These are phyloP conservation scores for Platygyra sinensis DNA, from an alignment of 64 coral and sea anemone species.

Conservation along the genomic window DNA sequence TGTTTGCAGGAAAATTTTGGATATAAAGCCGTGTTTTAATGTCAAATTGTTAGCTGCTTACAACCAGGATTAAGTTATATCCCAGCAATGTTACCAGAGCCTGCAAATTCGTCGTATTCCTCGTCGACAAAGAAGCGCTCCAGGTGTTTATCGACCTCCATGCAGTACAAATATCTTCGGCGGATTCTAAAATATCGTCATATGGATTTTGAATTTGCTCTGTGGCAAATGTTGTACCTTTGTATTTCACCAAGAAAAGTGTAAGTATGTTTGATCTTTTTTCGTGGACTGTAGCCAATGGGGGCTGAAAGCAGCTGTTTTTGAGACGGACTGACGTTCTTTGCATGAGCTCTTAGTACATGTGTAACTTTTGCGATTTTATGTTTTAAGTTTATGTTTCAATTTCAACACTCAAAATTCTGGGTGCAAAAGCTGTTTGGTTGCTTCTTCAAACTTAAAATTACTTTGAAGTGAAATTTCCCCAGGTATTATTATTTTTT, in stretches of 20 bases:
- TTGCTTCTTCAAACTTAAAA: no score
- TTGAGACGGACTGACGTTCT: background rate
- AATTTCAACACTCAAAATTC: no score
- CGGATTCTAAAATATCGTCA: slow-evolving; percentile 93
- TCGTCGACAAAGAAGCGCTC: slow-evolving; percentile 68
- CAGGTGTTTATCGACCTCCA: slow-evolving; percentile 81
- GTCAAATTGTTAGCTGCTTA: background rate
- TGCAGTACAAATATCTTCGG: slow-evolving; percentile 90
- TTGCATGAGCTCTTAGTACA: background rate
- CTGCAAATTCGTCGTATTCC: slow-evolving; percentile 67
- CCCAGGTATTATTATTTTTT: no score
- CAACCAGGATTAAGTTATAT: background rate
- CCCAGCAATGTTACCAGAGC: slow-evolving; percentile 68
- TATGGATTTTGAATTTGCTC: slow-evolving; percentile 99
- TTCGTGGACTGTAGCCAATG: background rate
- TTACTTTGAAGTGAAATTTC: no score
- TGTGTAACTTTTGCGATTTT: no score
- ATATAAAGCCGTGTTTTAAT: background rate
- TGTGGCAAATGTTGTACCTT: slow-evolving; percentile 99
- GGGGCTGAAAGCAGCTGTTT: background rate
- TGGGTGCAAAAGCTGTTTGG: no score
- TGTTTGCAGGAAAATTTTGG: background rate
- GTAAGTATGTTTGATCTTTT: slow-evolving; percentile 59
- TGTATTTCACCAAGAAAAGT: slow-evolving; percentile 95
- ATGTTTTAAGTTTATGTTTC: no score